A percentile compares a stretch with the other conserved stretches of the same genome.
Conservation (phyloP, 30 jellyfish, hydroid and myxozoan genomes). For the Mastigias papua region DNA sequence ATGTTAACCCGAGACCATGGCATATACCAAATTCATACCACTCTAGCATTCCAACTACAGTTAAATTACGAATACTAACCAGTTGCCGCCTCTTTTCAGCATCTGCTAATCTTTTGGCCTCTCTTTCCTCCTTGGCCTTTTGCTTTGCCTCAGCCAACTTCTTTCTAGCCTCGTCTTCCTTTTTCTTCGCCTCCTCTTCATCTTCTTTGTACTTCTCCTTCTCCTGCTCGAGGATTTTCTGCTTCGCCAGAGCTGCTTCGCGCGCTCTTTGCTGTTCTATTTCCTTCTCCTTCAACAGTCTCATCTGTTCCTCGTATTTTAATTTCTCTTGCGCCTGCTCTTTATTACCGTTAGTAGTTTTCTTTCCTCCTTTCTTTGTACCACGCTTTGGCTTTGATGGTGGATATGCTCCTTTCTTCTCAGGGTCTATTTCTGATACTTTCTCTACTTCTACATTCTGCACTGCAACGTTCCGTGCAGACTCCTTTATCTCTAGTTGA, state of each 20-base stretch:
- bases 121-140: constrained; percentile 67
- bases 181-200: constrained; percentile 61
- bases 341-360: background rate
- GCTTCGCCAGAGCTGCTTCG: constrained; percentile 72
- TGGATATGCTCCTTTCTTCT: constrained; percentile 62
- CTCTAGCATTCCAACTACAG: background rate
- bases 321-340: constrained; percentile 37
- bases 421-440: constrained; percentile 47
- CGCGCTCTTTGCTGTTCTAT: constrained; percentile 73
- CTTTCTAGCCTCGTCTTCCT: constrained; percentile 65
- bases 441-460: constrained; percentile 54
- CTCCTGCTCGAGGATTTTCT: constrained; percentile 61
- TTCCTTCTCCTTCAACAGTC: constrained; percentile 56
- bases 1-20: too few species aligned
- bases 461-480: constrained; percentile 4
- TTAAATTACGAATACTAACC: background rate
- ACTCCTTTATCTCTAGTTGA: constrained; percentile 24
- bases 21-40: too few species aligned
- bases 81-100: constrained; percentile 69
- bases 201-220: constrained; percentile 53
- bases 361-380: constrained; percentile 25
- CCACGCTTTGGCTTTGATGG: constrained; percentile 68
- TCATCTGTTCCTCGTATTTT: constrained; percentile 62
- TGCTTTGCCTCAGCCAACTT: constrained; percentile 48
- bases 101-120: constrained; percentile 59